A percentile compares a stretch with the other conserved stretches of the same genome.
Conservation (phyloP, 1,140 invertebrate genomes). For the Leptonema lineaticorne region DNA sequence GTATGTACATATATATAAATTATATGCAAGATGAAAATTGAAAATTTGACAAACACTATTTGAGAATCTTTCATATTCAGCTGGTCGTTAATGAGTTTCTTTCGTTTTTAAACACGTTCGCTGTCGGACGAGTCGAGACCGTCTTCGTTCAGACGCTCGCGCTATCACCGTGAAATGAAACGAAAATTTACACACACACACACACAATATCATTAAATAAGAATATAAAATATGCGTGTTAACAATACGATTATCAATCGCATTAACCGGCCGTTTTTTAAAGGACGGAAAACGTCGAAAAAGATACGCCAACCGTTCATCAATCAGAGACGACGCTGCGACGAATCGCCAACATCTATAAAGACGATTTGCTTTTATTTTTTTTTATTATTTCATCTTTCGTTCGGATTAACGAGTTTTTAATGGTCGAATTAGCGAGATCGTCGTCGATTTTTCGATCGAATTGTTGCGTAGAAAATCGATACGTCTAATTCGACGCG, state of each 20-base stretch:
- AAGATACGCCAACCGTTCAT: background rate
- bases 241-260: background rate
- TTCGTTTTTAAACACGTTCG: slow-evolving; percentile 6
- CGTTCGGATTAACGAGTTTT: too few species aligned
- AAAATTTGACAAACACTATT: too few species aligned
- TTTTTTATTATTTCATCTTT: too few species aligned
- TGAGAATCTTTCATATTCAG: background rate
- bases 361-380: too few species aligned
- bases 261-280: background rate
- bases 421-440: too few species aligned
- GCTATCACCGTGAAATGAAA: slow-evolving; percentile 24
- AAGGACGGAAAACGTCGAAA: background rate
- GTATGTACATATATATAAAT: background rate
- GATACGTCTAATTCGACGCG: too few species aligned
- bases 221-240: background rate
- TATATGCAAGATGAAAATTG: too few species aligned
- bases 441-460: too few species aligned
- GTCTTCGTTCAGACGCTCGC: slow-evolving; percentile 26
- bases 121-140: background rate
- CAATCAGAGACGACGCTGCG: background rate
- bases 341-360: too few species aligned
- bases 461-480: too few species aligned
- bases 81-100: slow-evolving; percentile 38
- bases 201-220: background rate
- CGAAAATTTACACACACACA: slow-evolving; percentile 13